A percentile compares a stretch with the other conserved stretches of the same genome.
Conservation (phyloP, 1,140 invertebrate species). For the Sinonovacula constricta region DNA sequence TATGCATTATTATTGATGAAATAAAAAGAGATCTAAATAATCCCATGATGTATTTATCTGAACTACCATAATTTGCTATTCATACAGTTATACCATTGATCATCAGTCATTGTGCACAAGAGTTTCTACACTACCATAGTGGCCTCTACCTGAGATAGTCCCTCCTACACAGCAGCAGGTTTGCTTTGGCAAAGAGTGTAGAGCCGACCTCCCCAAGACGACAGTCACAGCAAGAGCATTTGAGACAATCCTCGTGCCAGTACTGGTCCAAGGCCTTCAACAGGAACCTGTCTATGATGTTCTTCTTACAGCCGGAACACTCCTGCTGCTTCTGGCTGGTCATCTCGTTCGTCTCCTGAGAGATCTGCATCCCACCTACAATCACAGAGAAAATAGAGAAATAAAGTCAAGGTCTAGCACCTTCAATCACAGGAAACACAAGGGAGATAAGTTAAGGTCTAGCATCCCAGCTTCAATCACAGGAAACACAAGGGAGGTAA, state of each 20-base stretch:
- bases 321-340: slow-evolving; percentile 63
- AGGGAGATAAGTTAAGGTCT: too few relatives aligned
- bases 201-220: slow-evolving; percentile 94
- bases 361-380: slow-evolving; percentile 73
- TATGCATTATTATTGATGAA: too few relatives aligned
- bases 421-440: too few relatives aligned
- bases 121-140: not conserved
- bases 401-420: too few relatives aligned
- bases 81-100: too few relatives aligned
- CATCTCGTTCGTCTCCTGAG: slow-evolving; percentile 60
- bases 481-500: too few relatives aligned
- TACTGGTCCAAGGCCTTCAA: slow-evolving; percentile 87
- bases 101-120: not conserved
- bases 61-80: too few relatives aligned
- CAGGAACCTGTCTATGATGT: slow-evolving; percentile 79
- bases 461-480: too few relatives aligned
- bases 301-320: slow-evolving; percentile 80
- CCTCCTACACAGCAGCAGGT: slow-evolving; percentile 94
- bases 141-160: slow-evolving; percentile 92
- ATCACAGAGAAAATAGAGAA: slow-evolving; percentile 50
- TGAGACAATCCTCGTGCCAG: slow-evolving; percentile 97
- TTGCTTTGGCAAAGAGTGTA: slow-evolving; percentile 94
- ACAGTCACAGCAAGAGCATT: slow-evolving; percentile 95
- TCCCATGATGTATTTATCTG: too few relatives aligned
- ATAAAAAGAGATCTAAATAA: too few relatives aligned